Conservation (phyloP, 92 coral and sea anemone genomes). For the Phymanthus crucifer region DNA sequence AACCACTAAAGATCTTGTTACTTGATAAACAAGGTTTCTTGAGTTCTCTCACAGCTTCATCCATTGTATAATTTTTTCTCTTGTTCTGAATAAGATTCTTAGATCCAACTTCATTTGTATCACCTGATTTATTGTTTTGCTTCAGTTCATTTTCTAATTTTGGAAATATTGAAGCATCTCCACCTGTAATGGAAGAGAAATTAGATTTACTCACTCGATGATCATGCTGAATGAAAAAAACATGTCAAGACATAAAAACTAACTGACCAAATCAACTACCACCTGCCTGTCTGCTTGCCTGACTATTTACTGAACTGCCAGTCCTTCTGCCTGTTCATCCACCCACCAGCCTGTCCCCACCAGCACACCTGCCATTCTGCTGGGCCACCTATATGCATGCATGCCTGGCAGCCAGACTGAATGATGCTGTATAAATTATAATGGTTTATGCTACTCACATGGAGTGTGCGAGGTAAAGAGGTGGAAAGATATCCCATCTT, state of each 20-base stretch:
- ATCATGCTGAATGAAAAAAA: not conserved
- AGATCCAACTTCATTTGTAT: not conserved
- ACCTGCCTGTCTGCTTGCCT: too few species aligned
- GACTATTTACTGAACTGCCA: too few species aligned
- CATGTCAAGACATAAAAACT: not conserved
- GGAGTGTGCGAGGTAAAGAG: slow-evolving; percentile 94
- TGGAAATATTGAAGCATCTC: slow-evolving; percentile 98
- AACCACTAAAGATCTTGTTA: not conserved
- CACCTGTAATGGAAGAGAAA: slow-evolving; percentile 60
- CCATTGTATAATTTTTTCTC: not conserved
- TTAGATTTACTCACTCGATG: not conserved
- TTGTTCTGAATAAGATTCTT: not conserved
- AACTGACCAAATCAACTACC: too few species aligned
- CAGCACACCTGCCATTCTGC: too few species aligned
- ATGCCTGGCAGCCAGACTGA: not conserved
- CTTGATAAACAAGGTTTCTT: not conserved
- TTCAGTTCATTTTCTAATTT: slow-evolving; percentile 50
- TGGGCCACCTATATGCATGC: too few species aligned
- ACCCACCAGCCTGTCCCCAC: too few species aligned
- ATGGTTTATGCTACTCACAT: slow-evolving; percentile 60
- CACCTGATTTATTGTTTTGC: not conserved
- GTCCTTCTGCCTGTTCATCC: too few species aligned
- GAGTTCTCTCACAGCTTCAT: not conserved
- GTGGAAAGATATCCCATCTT: slow-evolving; percentile 77
- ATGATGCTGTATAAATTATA: not conserved